Evolutionary conservation across 2,888 invertebrate species (phyloP).

Genomic region (Alsophila aescularia): DNA sequence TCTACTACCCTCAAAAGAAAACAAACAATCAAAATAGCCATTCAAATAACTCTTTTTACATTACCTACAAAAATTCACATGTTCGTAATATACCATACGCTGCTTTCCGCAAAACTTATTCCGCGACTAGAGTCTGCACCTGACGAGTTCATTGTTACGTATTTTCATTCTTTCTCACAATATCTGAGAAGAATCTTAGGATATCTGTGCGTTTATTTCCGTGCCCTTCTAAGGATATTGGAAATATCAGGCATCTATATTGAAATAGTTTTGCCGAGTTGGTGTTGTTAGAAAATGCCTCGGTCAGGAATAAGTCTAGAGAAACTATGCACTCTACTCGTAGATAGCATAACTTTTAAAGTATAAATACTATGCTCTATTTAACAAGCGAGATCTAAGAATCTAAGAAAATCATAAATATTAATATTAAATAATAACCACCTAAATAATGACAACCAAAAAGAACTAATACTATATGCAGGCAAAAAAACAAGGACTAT

Average conservation of each 20-base stretch:
- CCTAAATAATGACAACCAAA: too few relatives aligned
- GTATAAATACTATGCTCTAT: slow-evolving; percentile 1
- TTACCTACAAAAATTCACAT: neutral
- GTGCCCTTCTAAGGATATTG: slow-evolving; percentile 31
- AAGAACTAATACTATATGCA: too few relatives aligned
- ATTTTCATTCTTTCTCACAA: slow-evolving; percentile 21
- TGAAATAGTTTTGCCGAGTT: slow-evolving; percentile 43
- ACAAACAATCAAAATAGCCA: too few relatives aligned
- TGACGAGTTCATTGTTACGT: slow-evolving; percentile 24
- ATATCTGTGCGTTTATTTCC: slow-evolving; percentile 21
- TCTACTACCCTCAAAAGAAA: too few relatives aligned
- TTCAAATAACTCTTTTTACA: neutral
- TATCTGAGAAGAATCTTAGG: slow-evolving; percentile 24
- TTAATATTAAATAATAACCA: too few relatives aligned
- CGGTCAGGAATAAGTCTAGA: neutral
- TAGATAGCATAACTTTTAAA: slow-evolving; percentile 5
- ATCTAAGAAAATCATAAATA: too few relatives aligned
- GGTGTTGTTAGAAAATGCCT: slow-evolving; percentile 3
- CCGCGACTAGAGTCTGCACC: slow-evolving; percentile 10
- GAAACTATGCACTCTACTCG: slow-evolving; percentile 8
- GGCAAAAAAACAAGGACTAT: too few relatives aligned
- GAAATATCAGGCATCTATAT: slow-evolving; percentile 42
- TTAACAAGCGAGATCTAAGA: neutral
- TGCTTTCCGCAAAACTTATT: slow-evolving; percentile 7
- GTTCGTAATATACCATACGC: neutral